Base-by-base conservation (phyloP, 2,888 invertebrate genomes). In the Proisotoma minuta region DNA sequence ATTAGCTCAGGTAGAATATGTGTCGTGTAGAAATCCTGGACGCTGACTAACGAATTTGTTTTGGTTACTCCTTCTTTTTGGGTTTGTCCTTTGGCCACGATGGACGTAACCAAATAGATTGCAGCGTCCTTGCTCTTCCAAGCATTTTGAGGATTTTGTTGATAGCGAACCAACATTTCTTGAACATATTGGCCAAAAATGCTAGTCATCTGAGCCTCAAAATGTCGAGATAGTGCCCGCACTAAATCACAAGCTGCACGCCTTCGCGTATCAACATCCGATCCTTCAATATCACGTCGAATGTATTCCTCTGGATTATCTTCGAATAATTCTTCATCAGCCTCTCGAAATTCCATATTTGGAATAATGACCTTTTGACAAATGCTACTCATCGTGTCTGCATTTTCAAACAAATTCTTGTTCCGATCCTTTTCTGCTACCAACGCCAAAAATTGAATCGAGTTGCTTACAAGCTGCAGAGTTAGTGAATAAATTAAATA, bases 291-390 rank as follows among this genome's bases (percentile, higher is more conserved):
- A 79, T 99, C 99, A 28, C 95, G 82, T 2, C 94, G 82, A 66
- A 95, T 93, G 76, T 94, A 97, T 79, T 99, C 99, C 76, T 99
- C 96, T 0, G 99, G 92, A 77, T 97, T 98, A 77, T 98, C 97
- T 78, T 96, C 95, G 79, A 99, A 99, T 49, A 96, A 78, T 78
- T 99, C 99, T 78, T 93, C 89, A 79, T 99, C 99, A 0, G 93
- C 89, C 57, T 86, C 87, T 82, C 98, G 84, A 73, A 99, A 94
- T 78, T 95, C 90, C 85, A 99, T 90, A 77, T 98, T 99, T 0
- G 98, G 97, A 75, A 99, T 93, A 74, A 99, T 91, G n/a, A 99
- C 93, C 78, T 95, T 95, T 77, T 98, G 94, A 78, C 97, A 98
- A 69, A 97, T 95, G 74, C 87, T 89, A 70, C 89, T 87, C 4